A percentile compares a stretch with the other conserved stretches of the same genome.
Evolutionary conservation across 1,140 invertebrate species (phyloP).

Genomic region (Drosophila bocqueti): DNA sequence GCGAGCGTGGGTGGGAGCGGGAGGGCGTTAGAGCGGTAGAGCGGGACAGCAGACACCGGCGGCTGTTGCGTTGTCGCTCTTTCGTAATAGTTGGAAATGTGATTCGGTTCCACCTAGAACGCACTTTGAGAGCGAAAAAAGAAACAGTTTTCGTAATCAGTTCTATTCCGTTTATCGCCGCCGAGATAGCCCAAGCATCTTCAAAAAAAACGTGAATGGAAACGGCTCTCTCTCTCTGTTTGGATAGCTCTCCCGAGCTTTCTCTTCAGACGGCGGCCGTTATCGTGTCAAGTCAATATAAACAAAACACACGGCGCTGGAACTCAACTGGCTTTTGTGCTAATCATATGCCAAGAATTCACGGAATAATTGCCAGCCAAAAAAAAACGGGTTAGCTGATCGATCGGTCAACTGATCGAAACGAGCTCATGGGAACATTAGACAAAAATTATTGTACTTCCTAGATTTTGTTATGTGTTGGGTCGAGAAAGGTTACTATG

Average conservation of each 20-base stretch:
- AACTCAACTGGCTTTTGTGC: slow-evolving; percentile 9
- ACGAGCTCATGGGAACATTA: background rate
- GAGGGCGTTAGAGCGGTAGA: background rate
- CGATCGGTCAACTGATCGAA: slow-evolving; percentile 4
- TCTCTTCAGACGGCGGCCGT: slow-evolving; percentile 18
- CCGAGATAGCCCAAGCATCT: slow-evolving; percentile 7
- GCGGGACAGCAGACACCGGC: slow-evolving; percentile 4
- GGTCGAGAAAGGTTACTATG: background rate
- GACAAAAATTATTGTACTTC: background rate
- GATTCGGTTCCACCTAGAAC: slow-evolving; percentile 18
- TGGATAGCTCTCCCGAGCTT: background rate
- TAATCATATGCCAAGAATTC: slow-evolving; percentile 29
- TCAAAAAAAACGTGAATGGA: slow-evolving; percentile 19
- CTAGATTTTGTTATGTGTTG: background rate
- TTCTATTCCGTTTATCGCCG: slow-evolving; percentile 26
- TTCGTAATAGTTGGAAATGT: slow-evolving; percentile 39
- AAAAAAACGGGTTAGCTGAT: slow-evolving; percentile 6
- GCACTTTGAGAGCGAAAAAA: slow-evolving; percentile 7
- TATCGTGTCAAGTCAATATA: slow-evolving; percentile 58
- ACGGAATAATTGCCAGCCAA: background rate
- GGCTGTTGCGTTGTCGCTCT: slow-evolving; percentile 47
- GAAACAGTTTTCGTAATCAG: slow-evolving; percentile 46
- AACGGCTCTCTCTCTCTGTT: slow-evolving; percentile 3
- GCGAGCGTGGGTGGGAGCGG: slow-evolving; percentile 18
- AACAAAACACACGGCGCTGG: slow-evolving; percentile 31